Base-by-base conservation (phyloP, 2,888 invertebrate species). In the Heteromyza rotundicornis region DNA sequence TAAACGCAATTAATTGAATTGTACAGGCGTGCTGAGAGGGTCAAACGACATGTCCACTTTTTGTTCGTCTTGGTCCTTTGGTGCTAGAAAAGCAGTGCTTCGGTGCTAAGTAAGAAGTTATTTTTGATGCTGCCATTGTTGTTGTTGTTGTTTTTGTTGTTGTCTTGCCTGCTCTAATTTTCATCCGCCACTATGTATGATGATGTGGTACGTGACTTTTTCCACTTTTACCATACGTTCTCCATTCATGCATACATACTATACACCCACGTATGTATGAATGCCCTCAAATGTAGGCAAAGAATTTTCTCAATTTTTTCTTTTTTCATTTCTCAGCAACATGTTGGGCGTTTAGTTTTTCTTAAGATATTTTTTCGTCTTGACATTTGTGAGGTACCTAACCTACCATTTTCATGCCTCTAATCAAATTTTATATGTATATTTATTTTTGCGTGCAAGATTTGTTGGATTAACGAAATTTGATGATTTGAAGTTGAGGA, bases 1-100 rank as follows among this genome's bases (percentile, higher is more conserved):
- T 76, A 75, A 76, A 76, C 74, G 77, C 52, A 70, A 73, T 75
- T 74, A 75, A 74, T 74, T 76, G 74, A 75, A 74, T 75, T 76
- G 75, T 64, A 63, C 65, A 60, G 69, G 70, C 70, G 71, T 60
- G 56, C 60, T 40, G 50, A 55, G 44, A 56, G 56, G 24, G 23
- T n/a, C 23, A 40, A 44, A 44, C 23, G 47, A 19, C 56, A 47
- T 54, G 36, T 36, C 7, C 36, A 20, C n/a, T 14, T 54, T 17
- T 20, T 8, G n/a, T 40, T 40, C 3, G 3, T 40, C 5, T 40
- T 40, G 8, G 5, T 40, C 10, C 40, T 40, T n/a, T 40, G 40
- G 2, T 40, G 40, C 40, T 40, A n/a, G 3, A 19, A 17, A 19
- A 47, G 17, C 17, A 47, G 2, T 47, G 20, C 19, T 20, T 8